Evolutionary conservation across 2,888 invertebrate genomes (phyloP), one percentile per base, ranked within the genome.

Genomic region (Torymus auratus): DNA sequence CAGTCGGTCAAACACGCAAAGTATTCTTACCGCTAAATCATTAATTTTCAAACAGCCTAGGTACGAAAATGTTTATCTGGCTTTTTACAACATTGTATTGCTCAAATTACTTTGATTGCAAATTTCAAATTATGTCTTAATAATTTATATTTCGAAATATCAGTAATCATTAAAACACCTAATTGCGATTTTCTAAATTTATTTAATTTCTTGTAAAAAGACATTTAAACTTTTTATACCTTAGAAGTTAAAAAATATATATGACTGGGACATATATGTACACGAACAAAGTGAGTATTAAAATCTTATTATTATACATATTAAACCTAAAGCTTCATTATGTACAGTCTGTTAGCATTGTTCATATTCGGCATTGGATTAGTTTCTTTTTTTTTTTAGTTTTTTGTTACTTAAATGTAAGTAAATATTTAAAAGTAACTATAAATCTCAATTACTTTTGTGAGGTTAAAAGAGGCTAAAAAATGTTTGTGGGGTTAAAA

Each of bases 311-410:
- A 71, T 79, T 17, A 70, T 78, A 82, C 79, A 78, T 41, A 67
- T 14, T 77, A 74, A 55, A 82, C 64, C 72, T 75, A 75, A 76
- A 82, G 68, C 77, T 70, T 80, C 55, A 56, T 71, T 78, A 82
- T 82, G 70, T 82, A 82, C 82, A 82, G 53, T 78, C 69, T 74
- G 58, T 78, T 78, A 75, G 68, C 65, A 65, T 71, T 78, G 67
- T 52, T 75, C 56, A 62, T 61, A 74, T 67, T 60, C 55, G 17
- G 55, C 15, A 67, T 64, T 74, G 61, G 55, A 60, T 80, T 55
- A 67, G 55, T 53, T 58, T 78, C 1, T 15, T 64, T 50, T 56
- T 50, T 56, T 62, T 28, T 53, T 17, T 69, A 20, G 60, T 52
- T 28, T 71, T 56, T 15, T 52, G 50, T 75, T 75, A 60, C 67